Evolutionary conservation across 2,888 invertebrate species (phyloP).

Genomic region (Cataglyphis livida): DNA sequence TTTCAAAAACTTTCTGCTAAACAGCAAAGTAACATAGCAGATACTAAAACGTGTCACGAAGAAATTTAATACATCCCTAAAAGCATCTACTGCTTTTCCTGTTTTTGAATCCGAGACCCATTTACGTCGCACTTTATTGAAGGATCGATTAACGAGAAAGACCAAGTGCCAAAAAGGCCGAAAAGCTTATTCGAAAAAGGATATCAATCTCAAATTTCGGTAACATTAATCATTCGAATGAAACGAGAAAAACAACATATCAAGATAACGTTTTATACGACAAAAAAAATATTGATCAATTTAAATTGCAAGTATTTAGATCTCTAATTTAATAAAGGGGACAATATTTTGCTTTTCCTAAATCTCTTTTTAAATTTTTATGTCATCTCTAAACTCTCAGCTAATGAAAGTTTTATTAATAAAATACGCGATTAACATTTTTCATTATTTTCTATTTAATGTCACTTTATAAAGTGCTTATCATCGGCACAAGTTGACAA

Average conservation of each 20-base stretch:
- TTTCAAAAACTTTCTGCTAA: background rate
- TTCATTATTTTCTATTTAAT: constrained; percentile 6
- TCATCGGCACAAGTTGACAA: background rate
- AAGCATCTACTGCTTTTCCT: constrained; percentile 8
- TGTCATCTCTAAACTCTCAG: background rate
- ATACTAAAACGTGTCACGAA: constrained; percentile 10
- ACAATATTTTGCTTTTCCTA: background rate
- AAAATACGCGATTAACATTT: constrained; percentile 9
- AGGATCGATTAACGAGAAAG: constrained; percentile 38
- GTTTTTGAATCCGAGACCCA: constrained; percentile 32
- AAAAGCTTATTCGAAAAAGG: constrained; percentile 27
- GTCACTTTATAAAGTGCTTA: constrained; percentile 14
- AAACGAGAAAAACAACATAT: constrained; percentile 26
- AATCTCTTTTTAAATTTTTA: background rate
- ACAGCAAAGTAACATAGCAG: background rate
- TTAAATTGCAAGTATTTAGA: background rate
- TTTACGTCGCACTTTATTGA: constrained; percentile 37
- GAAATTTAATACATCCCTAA: constrained; percentile 32
- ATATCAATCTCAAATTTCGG: constrained; percentile 48
- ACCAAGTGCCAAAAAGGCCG: constrained; percentile 30
- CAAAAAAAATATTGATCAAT: constrained; percentile 20
- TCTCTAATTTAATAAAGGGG: background rate
- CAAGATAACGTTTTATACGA: background rate
- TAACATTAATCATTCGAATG: constrained; percentile 23
- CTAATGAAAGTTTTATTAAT: constrained; percentile 2